Evolutionary conservation across 2,797 vertebrate genomes (phyloP), one percentile per base, ranked within the genome.

Genomic region (Spea hammondii): DNA sequence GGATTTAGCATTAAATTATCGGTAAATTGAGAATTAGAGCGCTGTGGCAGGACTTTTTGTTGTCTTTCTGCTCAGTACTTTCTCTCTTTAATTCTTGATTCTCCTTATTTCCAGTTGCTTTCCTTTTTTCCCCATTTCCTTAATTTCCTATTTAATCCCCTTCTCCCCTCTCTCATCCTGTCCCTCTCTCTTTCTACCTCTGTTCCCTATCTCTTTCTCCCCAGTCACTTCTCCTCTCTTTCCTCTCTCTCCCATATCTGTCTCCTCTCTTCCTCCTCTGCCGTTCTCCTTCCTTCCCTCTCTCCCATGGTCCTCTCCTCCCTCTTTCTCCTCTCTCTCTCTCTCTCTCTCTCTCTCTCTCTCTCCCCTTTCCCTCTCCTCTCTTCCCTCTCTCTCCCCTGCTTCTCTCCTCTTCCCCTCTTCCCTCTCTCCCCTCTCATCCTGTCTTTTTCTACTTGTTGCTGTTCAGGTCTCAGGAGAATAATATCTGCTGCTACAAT

Each of bases 401-500:
- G n/a, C 13, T 32, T 8, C 53, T 68, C 59, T 62, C 70, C 53
- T 57, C 70, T 72, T 32, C 54, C n/a, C 10, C 86, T 85, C 84
- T 83, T 11, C 11, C 32, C 84, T 86, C 46, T 76, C 85, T 89
- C 88, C 89, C 88, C 86, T 87, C 78, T 77, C 48, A 80, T 85
- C 86, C 89, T 90, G 11, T 59, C 55, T 59, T 59, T 7, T 32
- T 17, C 85, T 91, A 98, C 96, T 95, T 98, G 96, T 99, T 98
- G 97, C 95, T 94, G 85, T 65, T 75, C 90, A 79, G 88, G 91
- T 93, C 95, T 94, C 96, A 48, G 78, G 95, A 94, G 96, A 94
- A 96, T 96, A 95, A 95, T 96, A 96, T 92, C 88, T 89, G 83
- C 90, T 83, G 90, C 90, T 95, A 94, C 94, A 94, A 93, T 97